Percentiles rank a stretch among this genome's conserved stretches.
These are phyloP conservation scores for Morbakka virulenta DNA, from an alignment of 30 jellyfish, hydroid and myxozoan species.

Conservation along the genomic window DNA sequence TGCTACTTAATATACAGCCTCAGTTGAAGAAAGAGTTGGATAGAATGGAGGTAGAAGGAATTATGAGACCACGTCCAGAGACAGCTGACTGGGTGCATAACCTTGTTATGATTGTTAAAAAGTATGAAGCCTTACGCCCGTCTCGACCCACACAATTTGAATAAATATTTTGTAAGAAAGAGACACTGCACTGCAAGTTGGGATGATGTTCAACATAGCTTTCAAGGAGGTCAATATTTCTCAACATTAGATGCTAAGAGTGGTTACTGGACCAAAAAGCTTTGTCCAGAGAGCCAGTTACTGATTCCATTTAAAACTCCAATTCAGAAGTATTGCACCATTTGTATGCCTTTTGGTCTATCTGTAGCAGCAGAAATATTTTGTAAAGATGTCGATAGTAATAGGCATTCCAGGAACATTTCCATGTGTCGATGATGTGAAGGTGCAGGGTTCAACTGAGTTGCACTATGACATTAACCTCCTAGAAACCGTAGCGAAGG, in stretches of 20 bases:
- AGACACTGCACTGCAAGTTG: conserved; percentile 39
- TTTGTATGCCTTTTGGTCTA: too few relatives aligned
- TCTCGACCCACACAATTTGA: conserved; percentile 30
- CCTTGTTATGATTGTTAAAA: too few relatives aligned
- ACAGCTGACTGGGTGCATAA: too few relatives aligned
- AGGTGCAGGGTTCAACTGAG: conserved; percentile 44
- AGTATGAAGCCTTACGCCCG: too few relatives aligned
- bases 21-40: too few relatives aligned
- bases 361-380: conserved; percentile 27
- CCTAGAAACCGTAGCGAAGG: conserved; percentile 33
- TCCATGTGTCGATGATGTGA: conserved; percentile 41
- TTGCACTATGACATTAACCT: conserved; percentile 29
- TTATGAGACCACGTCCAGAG: too few relatives aligned
- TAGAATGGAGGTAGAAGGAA: too few relatives aligned
- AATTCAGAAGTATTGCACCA: conserved; percentile 19
- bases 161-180: conserved; percentile 13
- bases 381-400: neutral
- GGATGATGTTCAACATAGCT: conserved; percentile 49
- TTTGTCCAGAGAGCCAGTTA: conserved; percentile 24
- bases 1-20: too few relatives aligned
- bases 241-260: conserved; percentile 37
- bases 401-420: conserved; percentile 22
- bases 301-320: conserved; percentile 38
- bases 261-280: conserved; percentile 40
- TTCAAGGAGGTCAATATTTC: conserved; percentile 15